phyloP scores from a whole-genome alignment of 2,113 vertebrate genomes.

The Mustelus asterias region DNA sequence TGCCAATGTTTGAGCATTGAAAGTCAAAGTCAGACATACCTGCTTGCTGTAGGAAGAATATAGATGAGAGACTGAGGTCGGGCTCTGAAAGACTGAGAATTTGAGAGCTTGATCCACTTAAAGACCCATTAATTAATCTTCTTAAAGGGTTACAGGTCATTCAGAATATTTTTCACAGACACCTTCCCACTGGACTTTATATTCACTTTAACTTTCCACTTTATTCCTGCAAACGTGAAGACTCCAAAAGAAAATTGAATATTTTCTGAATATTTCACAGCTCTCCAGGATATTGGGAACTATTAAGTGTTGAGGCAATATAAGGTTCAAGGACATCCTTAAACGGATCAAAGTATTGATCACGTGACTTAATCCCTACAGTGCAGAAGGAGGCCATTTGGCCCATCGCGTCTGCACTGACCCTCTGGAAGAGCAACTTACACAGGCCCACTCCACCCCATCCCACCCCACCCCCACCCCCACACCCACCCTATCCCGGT shows the following conservation, averaged over 20 bases:
- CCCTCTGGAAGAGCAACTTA: too few species aligned
- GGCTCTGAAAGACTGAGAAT: not conserved
- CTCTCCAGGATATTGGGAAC: not conserved
- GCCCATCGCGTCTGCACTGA: too few species aligned
- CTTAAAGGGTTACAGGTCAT: conserved; percentile 24
- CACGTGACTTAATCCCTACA: not conserved
- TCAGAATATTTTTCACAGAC: not conserved
- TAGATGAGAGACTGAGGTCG: not conserved
- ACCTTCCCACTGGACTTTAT: not conserved
- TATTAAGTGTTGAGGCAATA: not conserved
- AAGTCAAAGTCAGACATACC: not conserved
- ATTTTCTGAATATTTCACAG: not conserved
- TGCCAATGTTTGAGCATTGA: not conserved
- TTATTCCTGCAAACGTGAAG: too few species aligned
- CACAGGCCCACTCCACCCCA: too few species aligned
- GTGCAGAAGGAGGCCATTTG: too few species aligned
- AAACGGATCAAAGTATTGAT: not conserved
- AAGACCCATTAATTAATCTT: not conserved
- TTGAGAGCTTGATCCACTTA: not conserved
- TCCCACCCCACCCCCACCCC: too few species aligned
- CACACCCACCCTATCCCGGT: too few species aligned
- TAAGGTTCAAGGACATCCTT: not conserved
- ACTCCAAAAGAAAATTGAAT: not conserved
- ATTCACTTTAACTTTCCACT: not conserved
- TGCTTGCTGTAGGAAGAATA: not conserved